A percentile compares a stretch with the other conserved stretches of the same genome.
phyloP scores from a whole-genome alignment of 2,888 invertebrate species.

The Lithophane socia region DNA sequence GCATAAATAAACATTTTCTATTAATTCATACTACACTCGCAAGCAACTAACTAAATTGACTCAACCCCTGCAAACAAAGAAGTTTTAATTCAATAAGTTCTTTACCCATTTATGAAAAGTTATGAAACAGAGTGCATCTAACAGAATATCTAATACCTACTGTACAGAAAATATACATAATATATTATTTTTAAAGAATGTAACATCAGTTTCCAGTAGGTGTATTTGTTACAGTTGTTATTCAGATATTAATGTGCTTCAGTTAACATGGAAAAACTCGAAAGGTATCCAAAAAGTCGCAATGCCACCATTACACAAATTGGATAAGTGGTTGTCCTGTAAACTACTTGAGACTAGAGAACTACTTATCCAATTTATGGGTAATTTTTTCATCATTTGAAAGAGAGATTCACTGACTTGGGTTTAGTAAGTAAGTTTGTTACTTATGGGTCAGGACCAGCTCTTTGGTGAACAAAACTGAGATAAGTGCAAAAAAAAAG shows the following conservation, averaged over 20 bases:
- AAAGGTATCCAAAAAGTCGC: not conserved
- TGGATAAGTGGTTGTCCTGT: slow-evolving; percentile 4
- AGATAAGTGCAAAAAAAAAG: not conserved
- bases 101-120: no score
- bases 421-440: not conserved
- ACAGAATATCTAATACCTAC: not conserved
- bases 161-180: not conserved
- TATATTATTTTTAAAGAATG: not conserved
- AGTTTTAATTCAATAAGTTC: not conserved
- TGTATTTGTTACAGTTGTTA: not conserved
- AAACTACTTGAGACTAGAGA: not conserved
- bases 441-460: not conserved
- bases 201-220: not conserved
- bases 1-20: not conserved
- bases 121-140: not conserved
- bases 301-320: not conserved
- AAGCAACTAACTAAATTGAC: not conserved
- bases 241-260: not conserved
- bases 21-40: not conserved
- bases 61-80: not conserved
- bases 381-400: not conserved
- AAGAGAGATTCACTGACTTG: no score
- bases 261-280: not conserved
- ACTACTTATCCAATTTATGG: not conserved
- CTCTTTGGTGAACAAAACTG: not conserved